A percentile compares a stretch with the other conserved stretches of the same genome.
Conservation (phyloP, 1,140 invertebrate genomes). For the Lasioglossum baleicum region DNA sequence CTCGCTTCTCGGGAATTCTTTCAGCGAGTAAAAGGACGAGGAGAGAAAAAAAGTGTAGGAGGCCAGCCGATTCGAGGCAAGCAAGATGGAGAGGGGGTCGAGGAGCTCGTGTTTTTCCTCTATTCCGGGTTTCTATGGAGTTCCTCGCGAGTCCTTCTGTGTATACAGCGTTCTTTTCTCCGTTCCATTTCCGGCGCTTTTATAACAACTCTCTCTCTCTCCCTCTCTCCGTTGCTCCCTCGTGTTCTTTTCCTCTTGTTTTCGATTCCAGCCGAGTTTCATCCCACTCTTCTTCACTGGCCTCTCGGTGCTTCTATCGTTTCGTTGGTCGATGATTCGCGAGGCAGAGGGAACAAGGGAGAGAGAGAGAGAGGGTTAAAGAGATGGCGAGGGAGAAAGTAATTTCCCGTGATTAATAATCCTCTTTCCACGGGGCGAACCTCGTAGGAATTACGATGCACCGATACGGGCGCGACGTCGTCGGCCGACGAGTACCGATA, state of each 20-base stretch:
- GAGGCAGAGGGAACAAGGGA: neutral
- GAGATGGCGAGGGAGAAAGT: conserved; percentile 6
- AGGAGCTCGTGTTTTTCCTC: conserved; percentile 43
- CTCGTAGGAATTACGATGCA: conserved; percentile 5
- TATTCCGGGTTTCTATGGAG: conserved; percentile 37
- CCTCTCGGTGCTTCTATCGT: neutral
- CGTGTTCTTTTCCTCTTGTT: neutral
- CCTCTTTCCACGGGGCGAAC: conserved; percentile 27
- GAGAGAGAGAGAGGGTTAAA: too few relatives aligned
- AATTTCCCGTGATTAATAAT: conserved; percentile 67
- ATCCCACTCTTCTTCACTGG: conserved; percentile 12
- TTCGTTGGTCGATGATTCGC: conserved; percentile 32
- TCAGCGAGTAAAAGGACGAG: conserved; percentile 13
- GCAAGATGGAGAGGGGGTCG: neutral
- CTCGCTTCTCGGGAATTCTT: conserved; percentile 40
- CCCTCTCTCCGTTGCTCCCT: neutral
- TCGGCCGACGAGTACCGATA: conserved; percentile 23
- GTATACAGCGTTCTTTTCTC: conserved; percentile 39
- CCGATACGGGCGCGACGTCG: neutral
- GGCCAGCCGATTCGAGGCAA: neutral
- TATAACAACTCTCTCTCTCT: neutral
- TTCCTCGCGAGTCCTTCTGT: conserved; percentile 39
- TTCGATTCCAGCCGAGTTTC: conserved; percentile 26
- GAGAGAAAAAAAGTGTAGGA: neutral
- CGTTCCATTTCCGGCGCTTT: conserved; percentile 39